These are phyloP conservation scores for Aix galericulata DNA, from an alignment of 2,113 vertebrate species.

Conservation along the genomic window DNA sequence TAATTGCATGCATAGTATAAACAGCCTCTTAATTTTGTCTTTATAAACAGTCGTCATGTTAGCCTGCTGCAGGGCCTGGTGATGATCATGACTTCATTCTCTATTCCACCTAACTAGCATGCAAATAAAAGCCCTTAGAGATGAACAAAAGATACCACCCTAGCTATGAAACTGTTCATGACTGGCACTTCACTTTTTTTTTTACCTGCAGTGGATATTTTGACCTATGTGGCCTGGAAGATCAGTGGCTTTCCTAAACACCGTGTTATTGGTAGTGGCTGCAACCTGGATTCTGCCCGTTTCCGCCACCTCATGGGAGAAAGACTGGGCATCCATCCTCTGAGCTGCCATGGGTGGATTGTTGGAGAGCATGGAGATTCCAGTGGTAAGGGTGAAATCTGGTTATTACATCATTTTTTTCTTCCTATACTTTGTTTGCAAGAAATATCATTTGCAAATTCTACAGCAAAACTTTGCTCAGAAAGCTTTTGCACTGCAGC, in stretches of 20 bases:
- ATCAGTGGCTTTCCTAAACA: slow-evolving; percentile 95
- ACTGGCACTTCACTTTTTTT: background rate
- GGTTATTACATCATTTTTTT: background rate
- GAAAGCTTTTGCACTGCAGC: background rate
- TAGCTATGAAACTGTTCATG: background rate
- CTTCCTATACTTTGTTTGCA: background rate
- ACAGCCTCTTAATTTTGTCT: background rate
- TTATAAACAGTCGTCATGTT: background rate
- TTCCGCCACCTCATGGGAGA: slow-evolving; percentile 97
- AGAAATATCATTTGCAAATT: background rate
- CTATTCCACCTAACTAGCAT: fast-evolving
- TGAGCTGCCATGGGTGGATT: slow-evolving; percentile 96
- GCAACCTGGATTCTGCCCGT: slow-evolving; percentile 95
- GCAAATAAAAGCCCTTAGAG: background rate
- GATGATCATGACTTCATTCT: background rate
- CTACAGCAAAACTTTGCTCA: background rate
- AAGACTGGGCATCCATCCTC: slow-evolving; percentile 87
- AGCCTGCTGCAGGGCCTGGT: background rate
- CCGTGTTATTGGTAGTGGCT: slow-evolving; percentile 94
- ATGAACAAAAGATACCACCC: background rate
- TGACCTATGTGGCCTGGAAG: slow-evolving; percentile 99
- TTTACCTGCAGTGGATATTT: slow-evolving; percentile 86
- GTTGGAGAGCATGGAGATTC: slow-evolving; percentile 96
- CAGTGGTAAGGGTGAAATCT: slow-evolving; percentile 83
- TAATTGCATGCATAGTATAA: background rate